These are phyloP conservation scores for Melikaiella ostensackeni DNA, from an alignment of 2,888 invertebrate species.

Conservation along the genomic window DNA sequence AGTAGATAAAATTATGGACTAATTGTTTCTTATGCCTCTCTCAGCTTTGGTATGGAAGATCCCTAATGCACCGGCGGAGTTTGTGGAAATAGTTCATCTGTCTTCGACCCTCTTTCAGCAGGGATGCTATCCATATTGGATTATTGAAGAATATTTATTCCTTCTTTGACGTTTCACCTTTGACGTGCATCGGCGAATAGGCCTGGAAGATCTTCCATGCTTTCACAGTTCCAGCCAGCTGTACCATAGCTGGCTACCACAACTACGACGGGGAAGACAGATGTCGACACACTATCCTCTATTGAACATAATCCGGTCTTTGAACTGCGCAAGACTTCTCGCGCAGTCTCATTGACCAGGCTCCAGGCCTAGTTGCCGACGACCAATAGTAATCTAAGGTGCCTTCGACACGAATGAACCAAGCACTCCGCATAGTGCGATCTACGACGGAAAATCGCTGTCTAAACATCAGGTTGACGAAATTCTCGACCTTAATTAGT, in stretches of 20 bases:
- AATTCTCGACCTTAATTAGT: slow-evolving; percentile 42
- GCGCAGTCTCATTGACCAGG: slow-evolving; percentile 75
- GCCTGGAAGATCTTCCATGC: neutral
- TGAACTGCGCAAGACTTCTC: slow-evolving; percentile 67
- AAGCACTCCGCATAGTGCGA: slow-evolving; percentile 56
- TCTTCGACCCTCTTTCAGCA: neutral
- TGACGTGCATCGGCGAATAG: neutral
- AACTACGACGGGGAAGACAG: slow-evolving; percentile 51
- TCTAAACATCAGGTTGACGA: slow-evolving; percentile 32
- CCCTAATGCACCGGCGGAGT: neutral
- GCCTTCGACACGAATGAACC: slow-evolving; percentile 65
- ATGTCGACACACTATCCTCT: slow-evolving; percentile 68
- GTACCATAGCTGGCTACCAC: neutral
- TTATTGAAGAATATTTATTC: neutral
- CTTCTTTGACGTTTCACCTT: neutral
- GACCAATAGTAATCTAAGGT: slow-evolving; percentile 72
- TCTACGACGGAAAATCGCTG: slow-evolving; percentile 31
- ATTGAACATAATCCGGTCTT: slow-evolving; percentile 62
- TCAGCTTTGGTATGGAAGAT: neutral
- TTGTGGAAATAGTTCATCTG: neutral
- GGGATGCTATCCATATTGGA: neutral
- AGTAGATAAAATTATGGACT: too few relatives aligned
- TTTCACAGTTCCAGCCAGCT: neutral
- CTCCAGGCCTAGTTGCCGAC: slow-evolving; percentile 49
- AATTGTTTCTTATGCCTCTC: neutral